Base-by-base conservation (phyloP, 2,113 vertebrate genomes). In the Bujurquina vittata region DNA sequence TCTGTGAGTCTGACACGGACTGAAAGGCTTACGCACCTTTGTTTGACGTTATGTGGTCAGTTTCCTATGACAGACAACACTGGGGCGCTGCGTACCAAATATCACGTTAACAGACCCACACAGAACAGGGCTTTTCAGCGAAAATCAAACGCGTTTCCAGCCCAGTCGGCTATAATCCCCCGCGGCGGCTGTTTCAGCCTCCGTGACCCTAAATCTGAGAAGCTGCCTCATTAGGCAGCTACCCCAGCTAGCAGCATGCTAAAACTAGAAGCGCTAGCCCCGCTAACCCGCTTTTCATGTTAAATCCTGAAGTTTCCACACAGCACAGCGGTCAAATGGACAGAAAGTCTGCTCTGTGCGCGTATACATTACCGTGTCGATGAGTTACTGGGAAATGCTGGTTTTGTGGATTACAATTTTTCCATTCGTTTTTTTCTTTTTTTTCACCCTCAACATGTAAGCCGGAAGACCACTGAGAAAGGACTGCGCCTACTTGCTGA, bases 341-440 rank as follows among this genome's bases (percentile, higher is more conserved):
- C 23, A 46, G 77, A 77, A n/a, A 18, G 3, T 18, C 46, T 14
- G 85, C 11, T 10, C 75, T 4, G 2, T 62, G 31, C 67, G 37
- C 43, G 55, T 40, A 67, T 8, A 46, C 37, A 4, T 94, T 92
- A 94, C 93, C 93, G 84, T 94, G 73, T 80, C 18, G 43, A 9
- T 40, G 73, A 90, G 59, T 87, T 79, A 79, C 37, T 73, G 65
- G 14, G 80, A 78, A 90, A 62, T 79, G n/a, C 80, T 92, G 80
- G 83, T 84, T 94, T 82, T 81, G 52, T 80, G 77, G 93, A 91
- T 93, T 92, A 86, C 75, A 86, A 81, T 86, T 94, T 93, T 93
- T 91, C 94, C 94, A 95, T 95, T 90, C 93, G 94, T 93, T 88
- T 94, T 35, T 94, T 91, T 88, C 90, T 95, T 93, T 92, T 92